Base-by-base conservation (phyloP, 2,113 vertebrate species). In the Semicossyphus pulcher region DNA sequence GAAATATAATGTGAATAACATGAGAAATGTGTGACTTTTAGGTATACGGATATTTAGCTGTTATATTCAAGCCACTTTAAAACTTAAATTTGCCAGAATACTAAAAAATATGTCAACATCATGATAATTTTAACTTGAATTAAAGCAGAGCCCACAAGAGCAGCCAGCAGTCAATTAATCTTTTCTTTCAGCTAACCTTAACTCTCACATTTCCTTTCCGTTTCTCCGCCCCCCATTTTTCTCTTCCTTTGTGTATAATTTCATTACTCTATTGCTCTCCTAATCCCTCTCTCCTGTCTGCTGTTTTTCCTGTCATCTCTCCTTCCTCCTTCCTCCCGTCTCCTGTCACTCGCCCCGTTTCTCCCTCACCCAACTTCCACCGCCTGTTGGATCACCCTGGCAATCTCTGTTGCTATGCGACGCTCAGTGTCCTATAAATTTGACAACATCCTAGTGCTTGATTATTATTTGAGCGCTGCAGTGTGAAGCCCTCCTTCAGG, bases 331-430 rank as follows among this genome's bases (percentile, higher is more conserved):
- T 10, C 54, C 60, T 51, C 72, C 72, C 56, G 80, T 76, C 84
- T 85, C 71, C 78, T 84, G 83, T 84, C 83, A 80, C 63, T 87
- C 72, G 62, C 74, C 69, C 61, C 15, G 42, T 76, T 81, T 85
- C 82, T 66, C 65, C 64, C 68, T 79, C 83, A 66, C 74, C 65
- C 84, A 84, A 90, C 86, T 88, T 83, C 74, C 65, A 81, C 61
- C 16, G 62, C 64, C 78, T 86, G 81, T 88, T 63, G 78, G 81
- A 93, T 91, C 84, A 83, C 87, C 65, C 79, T 62, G 74, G 80
- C 89, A 88, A 91, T 92, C 84, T 90, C 85, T 88, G 92, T 93
- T 93, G 92, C 93, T 92, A 94, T 84, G 92, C 92, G 86, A 93
- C 88, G 36, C 83, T 80, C 81, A 28, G 78, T 86, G 89, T 89